phyloP scores from a whole-genome alignment of 2,113 vertebrate genomes.

The Ceuthmochares aereus region DNA sequence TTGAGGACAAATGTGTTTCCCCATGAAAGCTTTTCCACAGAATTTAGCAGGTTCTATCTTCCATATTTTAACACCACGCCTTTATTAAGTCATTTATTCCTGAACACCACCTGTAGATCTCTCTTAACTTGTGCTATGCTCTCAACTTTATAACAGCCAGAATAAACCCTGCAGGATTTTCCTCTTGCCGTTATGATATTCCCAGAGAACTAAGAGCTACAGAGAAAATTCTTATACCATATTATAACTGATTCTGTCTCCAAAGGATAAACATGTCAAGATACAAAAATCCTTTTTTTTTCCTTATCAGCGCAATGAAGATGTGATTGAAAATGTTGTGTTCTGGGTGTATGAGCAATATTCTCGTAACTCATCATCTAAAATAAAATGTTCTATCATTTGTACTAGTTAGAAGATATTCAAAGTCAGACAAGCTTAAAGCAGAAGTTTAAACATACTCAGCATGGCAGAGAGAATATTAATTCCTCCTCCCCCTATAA shows the following conservation, averaged over 20 bases:
- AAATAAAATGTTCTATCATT: constrained; percentile 69
- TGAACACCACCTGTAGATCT: background rate
- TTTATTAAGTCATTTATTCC: background rate
- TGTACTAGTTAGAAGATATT: constrained; percentile 58
- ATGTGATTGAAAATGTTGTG: constrained; percentile 52
- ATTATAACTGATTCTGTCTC: constrained; percentile 36
- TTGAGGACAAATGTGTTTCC: background rate
- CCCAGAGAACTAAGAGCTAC: background rate
- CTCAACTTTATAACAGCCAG: background rate
- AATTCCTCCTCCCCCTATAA: background rate
- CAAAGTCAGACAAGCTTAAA: constrained; percentile 58
- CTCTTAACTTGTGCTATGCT: background rate
- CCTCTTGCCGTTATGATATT: background rate
- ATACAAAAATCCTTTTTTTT: background rate
- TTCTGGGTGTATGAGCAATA: constrained; percentile 44
- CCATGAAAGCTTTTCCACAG: background rate
- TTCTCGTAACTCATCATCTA: constrained; percentile 49
- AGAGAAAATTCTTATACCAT: constrained; percentile 16
- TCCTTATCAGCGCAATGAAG: constrained; percentile 31
- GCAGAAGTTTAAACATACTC: constrained; percentile 41
- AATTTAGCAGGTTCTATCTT: background rate
- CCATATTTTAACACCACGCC: rapidly evolving
- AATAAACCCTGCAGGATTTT: background rate
- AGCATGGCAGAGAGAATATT: background rate
- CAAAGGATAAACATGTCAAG: constrained; percentile 57